Evolutionary conservation across 1,140 invertebrate genomes (phyloP), one percentile per base, ranked within the genome.

Genomic region (Tigriopus japonicus): DNA sequence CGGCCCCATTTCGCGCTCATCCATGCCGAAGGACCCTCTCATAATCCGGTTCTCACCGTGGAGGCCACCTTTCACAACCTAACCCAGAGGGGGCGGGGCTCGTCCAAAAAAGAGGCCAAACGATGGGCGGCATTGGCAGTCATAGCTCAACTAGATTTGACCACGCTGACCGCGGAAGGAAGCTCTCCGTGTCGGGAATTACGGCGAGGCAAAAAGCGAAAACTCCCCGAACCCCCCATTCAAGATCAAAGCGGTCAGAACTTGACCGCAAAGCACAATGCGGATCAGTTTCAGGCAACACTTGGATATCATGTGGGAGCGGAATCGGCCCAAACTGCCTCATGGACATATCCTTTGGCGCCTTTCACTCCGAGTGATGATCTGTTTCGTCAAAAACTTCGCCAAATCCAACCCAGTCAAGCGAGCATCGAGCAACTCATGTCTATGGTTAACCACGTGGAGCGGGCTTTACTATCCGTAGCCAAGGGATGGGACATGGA

Each of bases 81-180:
- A 9, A 56, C 28, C 9, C 19, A 19, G 54, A 12, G 40, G 21
- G 54, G 17, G 10, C 13, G 6, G 21, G 54, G 54, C 7, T 28
- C 19, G 12, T 23, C 17, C 9, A 56, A 56, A 17, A 56, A 56
- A 24, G 54, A 56, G 21, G 54, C 54, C 24, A 56, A 56, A 17
- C 14, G 14, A 9, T 19, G 19, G 9, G 54, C 54, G 6, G 54
- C 54, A 7, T 14, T 12, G 9, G 54, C 35, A 6, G 24, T 56
- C 40, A 19, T n/a, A 12, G 54, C 21, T 17, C n/a, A 24, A 9
- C 19, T 56, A 6, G 40, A 23, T 12, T 24, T 24, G 6, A 28
- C 21, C 12, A 56, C 12, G 13, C 17, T 56, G 14, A 19, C 54
- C 9, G n/a, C 9, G 40, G 21, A 23, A 23, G 19, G 24, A 35